Evolutionary conservation across 2,797 vertebrate genomes (phyloP), one percentile per base, ranked within the genome.

Genomic region (Trachurus trachurus): DNA sequence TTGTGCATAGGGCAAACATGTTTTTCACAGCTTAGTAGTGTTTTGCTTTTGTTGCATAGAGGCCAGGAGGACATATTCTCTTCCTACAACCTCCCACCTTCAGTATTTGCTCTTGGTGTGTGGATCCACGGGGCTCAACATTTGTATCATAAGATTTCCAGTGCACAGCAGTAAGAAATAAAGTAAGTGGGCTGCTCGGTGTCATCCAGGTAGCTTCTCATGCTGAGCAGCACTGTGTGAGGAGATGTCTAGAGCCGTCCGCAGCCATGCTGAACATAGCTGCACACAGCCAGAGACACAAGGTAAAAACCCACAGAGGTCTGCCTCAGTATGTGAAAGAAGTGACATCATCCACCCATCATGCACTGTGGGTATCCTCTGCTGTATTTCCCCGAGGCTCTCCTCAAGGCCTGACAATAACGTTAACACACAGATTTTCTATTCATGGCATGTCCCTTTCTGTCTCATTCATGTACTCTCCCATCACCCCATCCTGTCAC

Each of bases 301-400:
- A 21, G 11, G 22, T 39, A 47, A n/a, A 26, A 72, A 64, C 21
- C 19, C 22, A 37, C 13, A 56, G 42, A 61, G 40, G n/a, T 58
- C 26, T 61, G 42, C 26, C 56, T 77, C 21, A 15, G 56, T 59
- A 11, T 56, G 5, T 42, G 17, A n/a, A 47, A 16, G 37, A 42
- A 34, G 21, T 64, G 34, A 64, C 66, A 40, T 77, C 57, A 77
- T 71, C 47, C 57, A 1, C 22, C 29, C 45, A 45, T 31, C 45
- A 45, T 31, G 21, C 70, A 34, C 31, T 37, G 50, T 53, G 61
- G 45, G 57, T 52, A 26, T 45, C 52, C 21, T 60, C 61, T 67
- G 45, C 22, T 61, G 9, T 29, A 29, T 54, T 77, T 71, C 67
- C 53, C 54, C 3, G 2, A 72, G 64, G 78, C 66, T 53, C 19